Evolutionary conservation across 2,888 invertebrate species (phyloP), one percentile per base, ranked within the genome.

Genomic region (Nomada goodeniana): DNA sequence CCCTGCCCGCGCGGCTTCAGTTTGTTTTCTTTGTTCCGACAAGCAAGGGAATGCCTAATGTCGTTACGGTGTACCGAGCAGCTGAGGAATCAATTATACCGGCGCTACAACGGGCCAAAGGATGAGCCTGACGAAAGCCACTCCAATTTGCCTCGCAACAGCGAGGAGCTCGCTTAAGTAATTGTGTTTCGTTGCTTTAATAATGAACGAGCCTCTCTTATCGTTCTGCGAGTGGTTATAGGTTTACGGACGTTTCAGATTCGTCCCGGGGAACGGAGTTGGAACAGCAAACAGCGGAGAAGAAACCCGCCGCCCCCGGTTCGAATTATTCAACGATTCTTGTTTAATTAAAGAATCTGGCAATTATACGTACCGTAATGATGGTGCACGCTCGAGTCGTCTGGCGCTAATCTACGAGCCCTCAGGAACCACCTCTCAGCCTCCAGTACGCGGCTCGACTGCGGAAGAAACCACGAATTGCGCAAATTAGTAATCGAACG

Each of bases 391-490:
- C 96, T 96, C 20, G 97, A 96, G 93, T 98, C 98, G 85, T 96
- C 95, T 29, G 98, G 98, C 78, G 98, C 98, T 89, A 98, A 94
- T 86, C 96, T 95, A 88, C 97, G 95, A 42, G 98, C 98, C 93
- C 97, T 97, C 91, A 96, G 96, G 93, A 98, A 98, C 98, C 98
- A 98, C 91, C 96, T 95, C 94, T 98, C 98, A 1, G 98, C 98
- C 94, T 98, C 98, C 74, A 96, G 95, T 78, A 96, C 95, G 91
- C 98, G 95, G 91, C 97, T 97, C 93, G 97, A 96, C 97, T 97
- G 83, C 63, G 83, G 79, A 85, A 85, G 70, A 82, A 86, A 86
- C 69, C 71, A 82, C 65, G 84, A 85, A 80, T 36, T 7, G 36
- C 36, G 36, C 36, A 36, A 36, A 36, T 70, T 20, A 70, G 70